Base-by-base conservation (phyloP, 2,797 vertebrate genomes). In the Sebastes flavidus region DNA sequence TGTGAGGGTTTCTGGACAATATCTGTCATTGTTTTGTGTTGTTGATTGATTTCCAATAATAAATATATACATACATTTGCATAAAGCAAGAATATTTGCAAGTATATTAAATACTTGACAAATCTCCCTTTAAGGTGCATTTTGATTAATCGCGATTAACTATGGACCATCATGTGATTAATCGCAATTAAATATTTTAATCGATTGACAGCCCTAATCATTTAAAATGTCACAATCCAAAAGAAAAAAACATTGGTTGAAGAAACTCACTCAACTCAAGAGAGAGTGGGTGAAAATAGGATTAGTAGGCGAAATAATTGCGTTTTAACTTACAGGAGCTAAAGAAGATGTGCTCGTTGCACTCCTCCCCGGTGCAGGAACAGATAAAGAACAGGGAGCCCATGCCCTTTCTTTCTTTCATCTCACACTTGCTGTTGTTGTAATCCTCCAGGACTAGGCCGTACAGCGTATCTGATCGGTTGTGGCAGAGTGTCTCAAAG, bases 381-480 rank as follows among this genome's bases (percentile, higher is more conserved):
- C 98, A 99, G 94, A 99, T 97, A 75, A 97, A 98, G 93, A 98
- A 95, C 29, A 95, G 56, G 1, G 96, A 96, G 4, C 95, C 97
- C 29, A 89, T 90, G 1, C 87, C 91, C 55, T 95, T 96, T 56
- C 87, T 95, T 75, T 97, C 96, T 72, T 95, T 98, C 98, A 99
- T 98, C 24, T 96, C 80, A 79, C 98, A 99, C 79, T 91, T 89
- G 62, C 87, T 85, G 83, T 94, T 97, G 83, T 94, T 88, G 82
- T 92, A 95, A 63, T 98, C 97, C 14, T 96, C 95, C 82, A 98
- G 94, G 12, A 84, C 0, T 32, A 97, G 89, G 14, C 95, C 97
- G 2, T 96, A 90, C 24, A 98, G 94, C 3, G 65, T 49, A 4
- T 91, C n/a, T 12, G 89, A 85, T 0, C 97, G 97, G 88, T 97